Percentiles rank a stretch among this genome's conserved stretches.
Conservation (phyloP, 2,113 vertebrate genomes). For the Triplophysa dalaica region DNA sequence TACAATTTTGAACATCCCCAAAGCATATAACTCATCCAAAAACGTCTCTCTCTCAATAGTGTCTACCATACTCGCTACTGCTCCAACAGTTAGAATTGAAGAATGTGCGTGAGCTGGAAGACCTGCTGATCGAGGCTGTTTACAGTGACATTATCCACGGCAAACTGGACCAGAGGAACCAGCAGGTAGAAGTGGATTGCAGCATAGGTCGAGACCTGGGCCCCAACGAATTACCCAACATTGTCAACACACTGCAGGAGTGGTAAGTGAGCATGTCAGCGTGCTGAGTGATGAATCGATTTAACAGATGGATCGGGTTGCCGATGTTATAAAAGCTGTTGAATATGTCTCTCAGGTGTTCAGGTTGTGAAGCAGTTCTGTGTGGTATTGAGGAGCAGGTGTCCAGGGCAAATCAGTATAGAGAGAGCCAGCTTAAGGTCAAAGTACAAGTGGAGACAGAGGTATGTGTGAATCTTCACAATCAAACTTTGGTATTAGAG, state of each 20-base stretch:
- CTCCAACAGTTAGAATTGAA: slow-evolving; percentile 96
- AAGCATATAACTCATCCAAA: background rate
- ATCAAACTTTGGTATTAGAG: background rate
- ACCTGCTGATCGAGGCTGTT: slow-evolving; percentile 95
- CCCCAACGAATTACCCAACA: slow-evolving; percentile 91
- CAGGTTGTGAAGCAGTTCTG: slow-evolving; percentile 91
- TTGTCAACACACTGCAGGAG: slow-evolving; percentile 92
- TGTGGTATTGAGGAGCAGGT: slow-evolving; percentile 95
- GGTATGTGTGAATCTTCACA: slow-evolving; percentile 68
- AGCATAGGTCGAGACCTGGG: slow-evolving; percentile 94
- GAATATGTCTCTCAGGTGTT: slow-evolving; percentile 78
- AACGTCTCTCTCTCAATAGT: slow-evolving; percentile 55
- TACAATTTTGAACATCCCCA: background rate
- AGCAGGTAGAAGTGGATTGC: slow-evolving; percentile 96
- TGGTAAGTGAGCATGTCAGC: slow-evolving; percentile 77
- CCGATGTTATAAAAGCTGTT: background rate
- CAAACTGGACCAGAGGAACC: slow-evolving; percentile 96
- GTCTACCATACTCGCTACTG: slow-evolving; percentile 95
- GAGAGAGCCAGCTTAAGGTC: slow-evolving; percentile 91
- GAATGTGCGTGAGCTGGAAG: slow-evolving; percentile 95
- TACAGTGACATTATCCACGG: slow-evolving; percentile 99
- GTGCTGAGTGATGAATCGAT: background rate
- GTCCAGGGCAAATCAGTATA: slow-evolving; percentile 91
- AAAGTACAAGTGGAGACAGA: slow-evolving; percentile 97
- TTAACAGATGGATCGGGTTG: background rate